Evolutionary conservation across 1,140 invertebrate species (phyloP).

Genomic region (Battus philenor): DNA sequence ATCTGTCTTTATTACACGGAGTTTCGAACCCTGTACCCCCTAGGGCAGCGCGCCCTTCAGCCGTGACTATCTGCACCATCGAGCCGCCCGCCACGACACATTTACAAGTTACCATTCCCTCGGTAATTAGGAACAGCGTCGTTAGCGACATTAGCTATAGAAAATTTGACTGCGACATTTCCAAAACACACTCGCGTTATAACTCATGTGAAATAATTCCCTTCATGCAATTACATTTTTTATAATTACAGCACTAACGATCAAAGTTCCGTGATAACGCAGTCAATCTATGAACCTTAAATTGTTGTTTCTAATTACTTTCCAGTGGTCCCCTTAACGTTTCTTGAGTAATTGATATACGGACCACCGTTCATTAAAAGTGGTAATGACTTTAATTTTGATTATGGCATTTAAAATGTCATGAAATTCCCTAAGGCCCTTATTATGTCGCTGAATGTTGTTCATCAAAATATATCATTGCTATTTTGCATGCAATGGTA

Average conservation of each 20-base stretch:
- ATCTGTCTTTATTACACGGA: too few relatives aligned
- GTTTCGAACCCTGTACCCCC: too few relatives aligned
- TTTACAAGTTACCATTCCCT: neutral
- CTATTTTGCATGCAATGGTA: too few relatives aligned
- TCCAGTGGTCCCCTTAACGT: neutral
- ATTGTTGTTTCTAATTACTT: slow-evolving; percentile 5
- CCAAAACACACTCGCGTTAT: slow-evolving; percentile 6
- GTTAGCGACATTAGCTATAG: neutral
- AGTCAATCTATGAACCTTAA: slow-evolving; percentile 10
- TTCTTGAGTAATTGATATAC: slow-evolving; percentile 8
- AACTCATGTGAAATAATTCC: too few relatives aligned
- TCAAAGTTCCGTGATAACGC: neutral
- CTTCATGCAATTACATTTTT: neutral
- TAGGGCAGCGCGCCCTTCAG: too few relatives aligned
- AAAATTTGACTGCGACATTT: slow-evolving; percentile 7
- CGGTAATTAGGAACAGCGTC: slow-evolving; percentile 1
- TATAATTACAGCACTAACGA: neutral
- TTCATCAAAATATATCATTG: too few relatives aligned
- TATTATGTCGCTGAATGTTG: too few relatives aligned
- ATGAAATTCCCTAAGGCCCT: too few relatives aligned
- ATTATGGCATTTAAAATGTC: slow-evolving; percentile 2
- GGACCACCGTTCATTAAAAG: neutral
- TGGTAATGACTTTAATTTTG: neutral
- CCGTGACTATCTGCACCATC: slow-evolving; percentile 3
- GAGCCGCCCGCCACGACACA: neutral